Percentiles rank a stretch among this genome's conserved stretches.
Conservation (phyloP, 1,140 invertebrate genomes). For the Drosophila leontia region DNA sequence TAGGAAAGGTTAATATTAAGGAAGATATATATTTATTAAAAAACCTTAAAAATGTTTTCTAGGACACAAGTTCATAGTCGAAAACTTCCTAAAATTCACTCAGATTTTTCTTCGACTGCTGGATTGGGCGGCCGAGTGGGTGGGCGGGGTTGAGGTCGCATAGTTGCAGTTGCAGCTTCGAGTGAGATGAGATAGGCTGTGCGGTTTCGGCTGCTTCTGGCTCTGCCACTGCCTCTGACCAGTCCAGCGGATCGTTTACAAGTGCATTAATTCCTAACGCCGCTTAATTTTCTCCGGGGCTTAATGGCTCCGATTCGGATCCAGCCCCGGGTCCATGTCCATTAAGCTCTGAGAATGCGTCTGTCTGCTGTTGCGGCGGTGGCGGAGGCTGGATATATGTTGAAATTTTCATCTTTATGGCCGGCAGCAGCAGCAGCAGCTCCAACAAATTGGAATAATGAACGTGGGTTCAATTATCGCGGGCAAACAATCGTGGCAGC, state of each 20-base stretch:
- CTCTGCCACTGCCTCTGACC: conserved; percentile 26
- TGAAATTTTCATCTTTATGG: conserved; percentile 44
- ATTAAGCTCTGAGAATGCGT: conserved; percentile 66
- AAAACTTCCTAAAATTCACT: background rate
- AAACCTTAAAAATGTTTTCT: background rate
- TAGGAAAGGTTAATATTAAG: no score
- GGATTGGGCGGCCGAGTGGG: conserved; percentile 9
- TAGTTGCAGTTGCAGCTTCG: conserved; percentile 36
- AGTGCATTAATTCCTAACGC: conserved; percentile 80
- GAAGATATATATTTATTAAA: background rate
- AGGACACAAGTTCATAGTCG: background rate
- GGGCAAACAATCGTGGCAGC: conserved; percentile 72
- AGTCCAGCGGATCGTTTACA: conserved; percentile 58
- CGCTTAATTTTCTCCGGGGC: conserved; percentile 69
- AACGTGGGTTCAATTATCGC: conserved; percentile 83
- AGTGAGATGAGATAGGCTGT: conserved; percentile 25
- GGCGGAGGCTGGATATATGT: conserved; percentile 35
- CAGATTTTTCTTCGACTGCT: background rate
- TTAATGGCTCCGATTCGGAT: conserved; percentile 37
- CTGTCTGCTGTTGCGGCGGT: conserved; percentile 34
- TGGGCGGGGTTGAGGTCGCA: conserved; percentile 36
- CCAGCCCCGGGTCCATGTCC: conserved; percentile 36
- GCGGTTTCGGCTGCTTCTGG: conserved; percentile 20
- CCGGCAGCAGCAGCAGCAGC: conserved; percentile 33
- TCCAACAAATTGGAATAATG: conserved; percentile 75